Percentiles rank a stretch among this genome's conserved stretches.
phyloP scores from a whole-genome alignment of 2,888 invertebrate species.

The Cephus spinipes region DNA sequence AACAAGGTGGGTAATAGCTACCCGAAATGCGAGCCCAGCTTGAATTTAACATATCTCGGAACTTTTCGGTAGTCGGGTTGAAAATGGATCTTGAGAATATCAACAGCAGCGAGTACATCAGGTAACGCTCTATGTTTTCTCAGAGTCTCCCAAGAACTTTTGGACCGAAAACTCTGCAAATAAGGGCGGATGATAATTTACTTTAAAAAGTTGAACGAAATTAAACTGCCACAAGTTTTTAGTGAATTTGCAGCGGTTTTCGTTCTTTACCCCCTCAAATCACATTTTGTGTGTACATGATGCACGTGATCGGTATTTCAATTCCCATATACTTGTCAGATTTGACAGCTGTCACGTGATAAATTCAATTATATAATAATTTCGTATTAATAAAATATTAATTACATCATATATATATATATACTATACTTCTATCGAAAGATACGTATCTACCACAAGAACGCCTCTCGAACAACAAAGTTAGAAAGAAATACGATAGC shows the following conservation, averaged over 20 bases:
- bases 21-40: background rate
- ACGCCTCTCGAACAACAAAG: background rate
- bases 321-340: background rate
- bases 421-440: background rate
- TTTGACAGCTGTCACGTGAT: background rate
- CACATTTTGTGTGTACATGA: background rate
- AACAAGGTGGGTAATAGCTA: background rate
- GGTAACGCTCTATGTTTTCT: background rate
- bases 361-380: background rate
- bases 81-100: background rate
- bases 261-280: background rate
- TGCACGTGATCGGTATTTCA: background rate
- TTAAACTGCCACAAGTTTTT: slow-evolving; percentile 17
- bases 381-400: background rate
- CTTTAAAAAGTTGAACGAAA: background rate
- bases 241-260: background rate
- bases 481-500: background rate
- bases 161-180: background rate
- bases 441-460: background rate
- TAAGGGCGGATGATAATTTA: background rate
- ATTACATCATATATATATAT: background rate
- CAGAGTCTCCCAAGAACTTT: background rate
- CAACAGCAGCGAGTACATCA: background rate
- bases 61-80: background rate
- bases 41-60: background rate